Evolutionary conservation across 2,888 invertebrate species (phyloP), one percentile per base, ranked within the genome.

Genomic region (Callimorpha dominula): DNA sequence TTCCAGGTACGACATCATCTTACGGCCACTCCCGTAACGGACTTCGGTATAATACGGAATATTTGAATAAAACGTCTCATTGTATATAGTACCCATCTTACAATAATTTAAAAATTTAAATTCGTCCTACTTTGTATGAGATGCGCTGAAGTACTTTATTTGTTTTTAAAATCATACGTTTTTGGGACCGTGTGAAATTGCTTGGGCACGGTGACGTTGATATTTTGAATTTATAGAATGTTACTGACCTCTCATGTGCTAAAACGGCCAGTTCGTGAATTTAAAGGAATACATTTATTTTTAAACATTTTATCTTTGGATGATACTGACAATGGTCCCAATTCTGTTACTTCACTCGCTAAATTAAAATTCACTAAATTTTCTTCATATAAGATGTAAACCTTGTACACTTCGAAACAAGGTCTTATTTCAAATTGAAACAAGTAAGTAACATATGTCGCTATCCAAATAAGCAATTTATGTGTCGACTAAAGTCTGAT

Each of bases 131-230:
- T 86, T 87, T 71, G 71, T 78, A 64, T 70, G 85, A 86, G 89
- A 89, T 81, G 84, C 76, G 80, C 83, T 80, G 17, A 78, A 77
- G 72, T 76, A 83, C 86, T 87, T 83, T 89, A 88, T 92, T 89
- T 89, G 89, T 88, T 88, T 88, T 83, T 84, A 87, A 80, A 85
- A 85, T 83, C 87, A 85, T 92, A 90, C 86, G 89, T 90, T 87
- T 88, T 74, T 85, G 75, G 78, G 81, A 87, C 81, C 88, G 89
- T 88, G 90, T 86, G 89, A 91, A 89, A 85, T 80, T 46, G 4
- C 75, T 70, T 74, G 76, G 70, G 65, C 72, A 63, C 73, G 72
- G 70, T 68, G 76, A 79, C 75, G 75, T 78, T 74, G 78, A 82
- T 80, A 75, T 79, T 81, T 78, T 78, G 70, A 81, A 79, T 82